These are phyloP conservation scores for Meghimatium bilineatum DNA, from an alignment of 2,888 invertebrate genomes.

Conservation along the genomic window DNA sequence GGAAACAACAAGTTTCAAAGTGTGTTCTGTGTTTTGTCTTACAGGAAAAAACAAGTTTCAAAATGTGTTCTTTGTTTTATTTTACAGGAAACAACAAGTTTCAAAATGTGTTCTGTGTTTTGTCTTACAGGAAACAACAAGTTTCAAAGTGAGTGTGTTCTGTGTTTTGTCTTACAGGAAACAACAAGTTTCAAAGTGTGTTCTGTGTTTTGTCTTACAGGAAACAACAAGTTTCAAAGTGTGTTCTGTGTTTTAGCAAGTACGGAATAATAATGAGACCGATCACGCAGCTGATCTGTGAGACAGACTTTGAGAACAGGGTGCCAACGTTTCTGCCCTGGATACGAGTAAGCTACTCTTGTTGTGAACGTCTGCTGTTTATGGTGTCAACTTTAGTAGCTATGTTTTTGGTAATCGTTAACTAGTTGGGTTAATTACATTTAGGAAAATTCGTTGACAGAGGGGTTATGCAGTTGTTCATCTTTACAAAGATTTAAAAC, in stretches of 20 bases:
- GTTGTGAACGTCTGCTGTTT: neutral
- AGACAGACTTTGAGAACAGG: constrained; percentile 26
- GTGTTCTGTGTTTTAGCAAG: constrained; percentile 21
- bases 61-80: constrained; percentile 29
- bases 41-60: neutral
- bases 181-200: neutral
- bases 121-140: neutral
- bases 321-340: constrained; percentile 38
- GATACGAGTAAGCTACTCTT: constrained; percentile 22
- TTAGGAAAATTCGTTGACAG: too few relatives aligned
- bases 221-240: neutral
- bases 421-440: too few relatives aligned
- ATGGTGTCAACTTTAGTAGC: too few relatives aligned
- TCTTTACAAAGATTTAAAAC: too few relatives aligned
- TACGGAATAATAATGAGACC: neutral
- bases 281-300: constrained; percentile 9
- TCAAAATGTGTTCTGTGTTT: constrained; percentile 30
- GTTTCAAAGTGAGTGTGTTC: too few relatives aligned
- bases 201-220: constrained; percentile 13
- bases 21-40: constrained; percentile 21
- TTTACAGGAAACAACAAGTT: neutral
- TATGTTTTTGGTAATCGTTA: too few relatives aligned
- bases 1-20: neutral
- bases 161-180: neutral
- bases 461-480: too few relatives aligned